Base-by-base conservation (phyloP, 1,140 invertebrate species). In the Pseudomyrmex gracilis region DNA sequence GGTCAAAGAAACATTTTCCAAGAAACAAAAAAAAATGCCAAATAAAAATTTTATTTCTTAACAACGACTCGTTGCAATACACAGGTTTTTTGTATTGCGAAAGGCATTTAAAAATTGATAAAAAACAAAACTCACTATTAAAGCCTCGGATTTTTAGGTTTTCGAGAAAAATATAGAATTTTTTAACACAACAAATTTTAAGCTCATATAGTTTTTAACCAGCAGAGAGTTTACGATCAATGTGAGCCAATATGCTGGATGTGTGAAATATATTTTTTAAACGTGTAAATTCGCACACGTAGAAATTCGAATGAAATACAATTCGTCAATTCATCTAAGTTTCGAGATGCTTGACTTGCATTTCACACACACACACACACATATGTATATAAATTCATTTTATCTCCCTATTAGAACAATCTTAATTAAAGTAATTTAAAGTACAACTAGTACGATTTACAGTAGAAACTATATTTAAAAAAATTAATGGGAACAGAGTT, bases 41-140 rank as follows among this genome's bases (percentile, higher is more conserved):
- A 51, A 15, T 66, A 66, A 17, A 80, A 71, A 13, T 47, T 15
- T 12, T 49, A 12, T 34, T 80, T 12, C 9, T 47, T 15, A 15
- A 43, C 34, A 58, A 71, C 66, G 20, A 49, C 22, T 34, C 12
- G 12, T 17, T 24, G 64, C n/a, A 45, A 8, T 34, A 34, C 51
- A 12, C 53, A 15, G n/a, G 71, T 80, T 78, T 77, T 74, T 76
- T 76, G 66, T 76, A 43, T 34, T 55, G 43, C 47, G 24, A 12
- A 70, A 78, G 10, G 58, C 15, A 20, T 12, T 20, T 7, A 58
- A 24, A 61, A 60, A 58, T 20, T 70, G 57, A 24, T 22, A 15
- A 80, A 12, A n/a, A 47, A 3, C n/a, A n/a, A 20, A 43, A 53
- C 43, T 45, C 13, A 4, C 67, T n/a, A 77, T 55, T 53, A n/a